These are phyloP conservation scores for Epinotia nisella DNA, from an alignment of 2,888 invertebrate species.

Conservation along the genomic window DNA sequence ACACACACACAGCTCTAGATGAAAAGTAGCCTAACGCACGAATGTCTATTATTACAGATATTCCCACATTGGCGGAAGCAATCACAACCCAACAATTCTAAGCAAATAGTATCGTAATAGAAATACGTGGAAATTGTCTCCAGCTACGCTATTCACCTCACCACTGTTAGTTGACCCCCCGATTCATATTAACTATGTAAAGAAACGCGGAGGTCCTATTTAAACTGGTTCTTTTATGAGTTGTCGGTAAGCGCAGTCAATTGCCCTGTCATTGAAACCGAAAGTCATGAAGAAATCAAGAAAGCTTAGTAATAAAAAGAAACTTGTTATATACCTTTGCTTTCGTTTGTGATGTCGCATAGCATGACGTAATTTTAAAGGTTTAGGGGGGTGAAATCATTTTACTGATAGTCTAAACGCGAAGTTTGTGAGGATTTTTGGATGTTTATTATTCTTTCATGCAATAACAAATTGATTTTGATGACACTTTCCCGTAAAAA, in stretches of 20 bases:
- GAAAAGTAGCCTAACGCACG: background rate
- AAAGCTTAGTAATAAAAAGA: background rate
- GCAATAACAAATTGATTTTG: no score
- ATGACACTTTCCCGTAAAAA: no score
- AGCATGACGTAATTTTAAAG: background rate
- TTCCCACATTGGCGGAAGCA: background rate
- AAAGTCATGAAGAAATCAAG: background rate
- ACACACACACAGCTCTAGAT: no score
- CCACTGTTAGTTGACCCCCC: no score
- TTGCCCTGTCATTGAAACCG: background rate
- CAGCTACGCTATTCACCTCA: background rate
- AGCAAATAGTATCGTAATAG: background rate
- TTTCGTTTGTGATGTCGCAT: slow-evolving; percentile 2
- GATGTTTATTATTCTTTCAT: no score
- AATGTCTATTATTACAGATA: background rate
- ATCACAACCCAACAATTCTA: background rate
- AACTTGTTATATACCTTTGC: background rate
- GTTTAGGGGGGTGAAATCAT: no score
- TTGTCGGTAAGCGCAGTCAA: background rate
- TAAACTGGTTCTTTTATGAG: background rate
- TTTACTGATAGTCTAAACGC: no score
- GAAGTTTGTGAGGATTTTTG: no score
- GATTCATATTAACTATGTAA: no score
- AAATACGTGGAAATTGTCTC: background rate
- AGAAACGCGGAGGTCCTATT: background rate